Conservation (phyloP, 2,888 invertebrate species). For the Diaperis boleti region DNA sequence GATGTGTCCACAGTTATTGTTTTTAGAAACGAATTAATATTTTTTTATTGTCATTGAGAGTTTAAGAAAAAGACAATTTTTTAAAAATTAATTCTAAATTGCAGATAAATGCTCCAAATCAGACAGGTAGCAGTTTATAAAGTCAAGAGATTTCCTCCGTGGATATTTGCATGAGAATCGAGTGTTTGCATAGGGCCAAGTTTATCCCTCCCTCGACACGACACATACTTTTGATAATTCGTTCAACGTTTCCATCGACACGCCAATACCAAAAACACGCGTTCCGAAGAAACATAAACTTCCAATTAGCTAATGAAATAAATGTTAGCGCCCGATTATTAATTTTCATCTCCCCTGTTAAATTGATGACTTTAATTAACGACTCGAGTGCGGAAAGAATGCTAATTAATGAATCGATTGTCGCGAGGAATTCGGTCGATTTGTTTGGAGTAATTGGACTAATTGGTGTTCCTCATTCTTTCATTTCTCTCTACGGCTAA, state of each 20-base stretch:
- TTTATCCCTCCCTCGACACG: conserved; percentile 43
- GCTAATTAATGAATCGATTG: conserved; percentile 24
- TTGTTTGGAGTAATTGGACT: conserved; percentile 55
- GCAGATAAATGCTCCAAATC: conserved; percentile 34
- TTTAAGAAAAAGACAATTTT: too few relatives aligned
- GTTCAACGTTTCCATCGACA: conserved; percentile 51
- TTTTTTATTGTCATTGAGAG: too few relatives aligned
- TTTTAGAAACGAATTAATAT: too few relatives aligned
- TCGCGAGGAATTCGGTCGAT: conserved; percentile 18
- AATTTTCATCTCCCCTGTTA: conserved; percentile 33
- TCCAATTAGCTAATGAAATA: conserved; percentile 51
- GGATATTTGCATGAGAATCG: conserved; percentile 45
- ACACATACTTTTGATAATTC: conserved; percentile 50
- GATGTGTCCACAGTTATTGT: too few relatives aligned
- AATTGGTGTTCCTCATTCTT: conserved; percentile 60
- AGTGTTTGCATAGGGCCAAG: conserved; percentile 43
- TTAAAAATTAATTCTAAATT: conserved; percentile 36
- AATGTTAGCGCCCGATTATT: conserved; percentile 23
- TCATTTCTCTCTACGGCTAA: conserved; percentile 56
- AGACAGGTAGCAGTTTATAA: conserved; percentile 40
- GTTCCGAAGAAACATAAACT: conserved; percentile 42
- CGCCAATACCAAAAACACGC: conserved; percentile 45
- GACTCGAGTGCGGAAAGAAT: conserved; percentile 26
- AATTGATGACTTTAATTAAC: conserved; percentile 50
- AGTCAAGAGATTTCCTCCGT: conserved; percentile 29